These are phyloP conservation scores for Odontocerum albicorne DNA, from an alignment of 2,888 invertebrate species.

Conservation along the genomic window DNA sequence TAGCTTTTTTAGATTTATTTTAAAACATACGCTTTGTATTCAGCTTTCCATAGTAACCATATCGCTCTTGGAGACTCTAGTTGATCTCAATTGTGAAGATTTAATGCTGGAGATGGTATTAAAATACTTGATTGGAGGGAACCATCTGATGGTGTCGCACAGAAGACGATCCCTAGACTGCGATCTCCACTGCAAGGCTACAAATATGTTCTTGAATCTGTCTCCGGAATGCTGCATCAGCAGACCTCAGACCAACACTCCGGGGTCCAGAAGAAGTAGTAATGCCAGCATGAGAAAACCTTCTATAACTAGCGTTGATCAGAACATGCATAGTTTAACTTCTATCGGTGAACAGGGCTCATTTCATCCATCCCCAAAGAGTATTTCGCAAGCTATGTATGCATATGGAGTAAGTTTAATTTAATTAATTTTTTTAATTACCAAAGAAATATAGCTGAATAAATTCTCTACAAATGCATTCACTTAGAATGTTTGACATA, in stretches of 20 bases:
- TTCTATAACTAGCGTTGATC: constrained; percentile 30
- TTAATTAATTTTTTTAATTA: too few relatives aligned
- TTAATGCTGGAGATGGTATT: constrained; percentile 90
- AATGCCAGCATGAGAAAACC: constrained; percentile 40
- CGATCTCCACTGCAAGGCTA: constrained; percentile 49
- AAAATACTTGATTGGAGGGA: constrained; percentile 67
- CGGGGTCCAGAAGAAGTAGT: constrained; percentile 35
- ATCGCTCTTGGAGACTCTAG: constrained; percentile 85
- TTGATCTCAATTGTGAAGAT: constrained; percentile 94
- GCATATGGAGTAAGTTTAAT: constrained; percentile 32
- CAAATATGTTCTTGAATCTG: constrained; percentile 47
- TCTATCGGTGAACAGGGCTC: constrained; percentile 25
- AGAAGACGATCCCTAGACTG: constrained; percentile 47
- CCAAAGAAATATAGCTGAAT: too few relatives aligned
- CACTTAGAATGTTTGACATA: too few relatives aligned
- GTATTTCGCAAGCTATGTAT: constrained; percentile 13
- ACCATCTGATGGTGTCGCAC: constrained; percentile 46
- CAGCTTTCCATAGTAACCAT: constrained; percentile 86
- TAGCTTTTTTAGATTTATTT: too few relatives aligned
- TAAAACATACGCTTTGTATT: background rate
- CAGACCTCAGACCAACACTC: constrained; percentile 11
- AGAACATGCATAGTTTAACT: constrained; percentile 24
- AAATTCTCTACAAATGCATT: too few relatives aligned
- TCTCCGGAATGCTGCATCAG: constrained; percentile 66
- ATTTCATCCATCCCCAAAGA: constrained; percentile 12